These are phyloP conservation scores for Sparus aurata DNA, from an alignment of 2,797 vertebrate genomes.

Conservation along the genomic window DNA sequence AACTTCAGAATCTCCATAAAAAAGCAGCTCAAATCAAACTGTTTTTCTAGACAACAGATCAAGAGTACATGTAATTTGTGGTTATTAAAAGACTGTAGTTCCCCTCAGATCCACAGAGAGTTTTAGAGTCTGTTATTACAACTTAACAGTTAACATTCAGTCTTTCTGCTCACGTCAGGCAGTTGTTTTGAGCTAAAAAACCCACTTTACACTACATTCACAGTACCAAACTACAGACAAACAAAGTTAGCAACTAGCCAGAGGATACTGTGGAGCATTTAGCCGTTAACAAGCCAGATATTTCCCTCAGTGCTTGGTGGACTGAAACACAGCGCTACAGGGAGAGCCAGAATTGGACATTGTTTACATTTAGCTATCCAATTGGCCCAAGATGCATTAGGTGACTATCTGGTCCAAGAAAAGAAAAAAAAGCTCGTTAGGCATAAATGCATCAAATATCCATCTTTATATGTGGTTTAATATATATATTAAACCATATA, in stretches of 20 bases:
- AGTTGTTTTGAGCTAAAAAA: no score
- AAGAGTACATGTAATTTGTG: not conserved
- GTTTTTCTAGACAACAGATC: not conserved
- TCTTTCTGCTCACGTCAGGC: no score
- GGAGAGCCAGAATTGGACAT: not conserved
- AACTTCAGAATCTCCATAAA: not conserved
- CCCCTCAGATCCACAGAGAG: no score
- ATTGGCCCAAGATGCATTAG: no score
- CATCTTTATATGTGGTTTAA: not conserved
- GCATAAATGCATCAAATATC: not conserved
- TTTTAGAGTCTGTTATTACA: no score
- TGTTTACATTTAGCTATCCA: not conserved
- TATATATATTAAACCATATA: no score
- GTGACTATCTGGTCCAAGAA: not conserved
- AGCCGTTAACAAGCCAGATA: not conserved
- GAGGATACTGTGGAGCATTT: not conserved
- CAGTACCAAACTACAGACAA: no score
- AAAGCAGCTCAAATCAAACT: not conserved
- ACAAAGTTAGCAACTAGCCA: not conserved
- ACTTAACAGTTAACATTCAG: no score
- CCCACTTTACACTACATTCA: no score
- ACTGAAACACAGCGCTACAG: no score
- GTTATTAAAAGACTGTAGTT: no score
- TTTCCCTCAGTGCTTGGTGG: not conserved
- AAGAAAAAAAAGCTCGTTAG: not conserved